Percentiles rank a stretch among this genome's conserved stretches.
These are phyloP conservation scores for Andrena bucephala DNA, from an alignment of 2,888 invertebrate genomes.

Conservation along the genomic window DNA sequence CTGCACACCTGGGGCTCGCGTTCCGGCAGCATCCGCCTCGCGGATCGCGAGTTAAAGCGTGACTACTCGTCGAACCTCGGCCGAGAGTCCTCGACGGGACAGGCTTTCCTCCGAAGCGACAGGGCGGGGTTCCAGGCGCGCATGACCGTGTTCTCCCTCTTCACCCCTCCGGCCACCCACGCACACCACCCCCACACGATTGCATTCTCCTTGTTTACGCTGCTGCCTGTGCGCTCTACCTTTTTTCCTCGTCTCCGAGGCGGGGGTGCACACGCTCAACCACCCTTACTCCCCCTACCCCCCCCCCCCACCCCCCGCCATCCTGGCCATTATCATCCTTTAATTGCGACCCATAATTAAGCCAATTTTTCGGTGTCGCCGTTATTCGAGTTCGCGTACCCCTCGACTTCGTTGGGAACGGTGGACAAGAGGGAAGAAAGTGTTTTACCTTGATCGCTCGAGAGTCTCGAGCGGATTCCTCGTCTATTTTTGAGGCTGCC, in stretches of 20 bases:
- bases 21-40: conserved; percentile 74
- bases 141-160: conserved; percentile 73
- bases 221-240: conserved; percentile 62
- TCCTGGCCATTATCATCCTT: conserved; percentile 73
- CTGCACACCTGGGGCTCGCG: conserved; percentile 57
- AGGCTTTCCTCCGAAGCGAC: conserved; percentile 72
- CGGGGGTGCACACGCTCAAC: background rate
- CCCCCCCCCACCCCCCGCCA: conserved; percentile 8
- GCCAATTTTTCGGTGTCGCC: conserved; percentile 60
- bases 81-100: conserved; percentile 72
- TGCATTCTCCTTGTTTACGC: conserved; percentile 78
- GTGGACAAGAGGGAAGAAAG: background rate
- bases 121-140: conserved; percentile 83
- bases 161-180: conserved; percentile 52
- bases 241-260: conserved; percentile 42
- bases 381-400: background rate
- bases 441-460: background rate
- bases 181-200: conserved; percentile 46
- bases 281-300: no score
- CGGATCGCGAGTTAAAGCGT: conserved; percentile 78
- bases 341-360: conserved; percentile 75
- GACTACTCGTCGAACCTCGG: conserved; percentile 72
- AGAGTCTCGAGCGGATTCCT: background rate
- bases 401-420: background rate
- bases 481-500: no score